Conservation (phyloP, 2,888 invertebrate species). For the Acanthopleura granulata region DNA sequence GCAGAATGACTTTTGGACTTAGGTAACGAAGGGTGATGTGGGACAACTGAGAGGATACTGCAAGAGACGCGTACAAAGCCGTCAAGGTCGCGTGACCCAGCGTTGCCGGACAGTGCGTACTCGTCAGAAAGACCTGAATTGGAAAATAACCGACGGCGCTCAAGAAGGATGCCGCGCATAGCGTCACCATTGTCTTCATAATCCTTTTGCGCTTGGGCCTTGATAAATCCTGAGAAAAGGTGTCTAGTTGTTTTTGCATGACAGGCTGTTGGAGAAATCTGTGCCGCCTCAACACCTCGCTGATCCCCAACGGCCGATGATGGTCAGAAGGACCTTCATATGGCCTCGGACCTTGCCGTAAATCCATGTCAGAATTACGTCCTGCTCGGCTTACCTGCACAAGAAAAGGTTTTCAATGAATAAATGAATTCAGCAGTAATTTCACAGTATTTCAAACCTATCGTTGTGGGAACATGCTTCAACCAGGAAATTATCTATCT, state of each 20-base stretch:
- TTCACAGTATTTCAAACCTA: no score
- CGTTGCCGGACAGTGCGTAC: background rate
- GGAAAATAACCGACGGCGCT: background rate
- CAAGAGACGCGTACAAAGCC: background rate
- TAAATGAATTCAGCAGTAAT: no score
- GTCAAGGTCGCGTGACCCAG: background rate
- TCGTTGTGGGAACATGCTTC: no score
- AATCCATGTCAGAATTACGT: no score
- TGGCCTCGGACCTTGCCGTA: no score
- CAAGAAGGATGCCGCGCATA: background rate
- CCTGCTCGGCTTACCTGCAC: no score
- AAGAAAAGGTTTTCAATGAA: no score
- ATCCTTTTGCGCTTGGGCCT: background rate
- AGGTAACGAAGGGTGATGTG: background rate
- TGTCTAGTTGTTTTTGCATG: background rate
- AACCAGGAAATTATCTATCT: no score
- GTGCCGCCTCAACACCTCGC: background rate
- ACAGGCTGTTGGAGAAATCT: background rate
- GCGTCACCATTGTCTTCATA: background rate
- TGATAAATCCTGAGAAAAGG: background rate
- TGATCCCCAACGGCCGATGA: background rate
- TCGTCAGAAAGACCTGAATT: background rate
- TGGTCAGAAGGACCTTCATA: no score
- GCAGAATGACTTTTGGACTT: background rate
- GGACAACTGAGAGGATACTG: background rate